phyloP scores from a whole-genome alignment of 2,888 invertebrate species.

The Neocrepidodera transversa region DNA sequence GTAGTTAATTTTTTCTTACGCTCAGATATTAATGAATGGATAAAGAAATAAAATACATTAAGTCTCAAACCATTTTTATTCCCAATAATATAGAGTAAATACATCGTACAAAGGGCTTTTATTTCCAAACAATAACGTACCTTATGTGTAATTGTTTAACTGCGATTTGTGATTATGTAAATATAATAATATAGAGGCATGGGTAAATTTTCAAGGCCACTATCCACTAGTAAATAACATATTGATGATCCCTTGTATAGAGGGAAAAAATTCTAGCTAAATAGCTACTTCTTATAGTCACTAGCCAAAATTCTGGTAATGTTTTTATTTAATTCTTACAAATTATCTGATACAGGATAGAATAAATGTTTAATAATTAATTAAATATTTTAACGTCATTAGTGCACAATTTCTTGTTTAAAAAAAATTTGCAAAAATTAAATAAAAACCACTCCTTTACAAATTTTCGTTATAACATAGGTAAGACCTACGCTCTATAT shows the following conservation, averaged over 20 bases:
- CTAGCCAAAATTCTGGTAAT: conserved; percentile 51
- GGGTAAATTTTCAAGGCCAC: conserved; percentile 55
- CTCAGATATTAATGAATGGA: no score
- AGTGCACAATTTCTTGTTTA: no score
- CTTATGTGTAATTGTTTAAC: conserved; percentile 40
- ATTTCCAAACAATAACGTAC: conserved; percentile 41
- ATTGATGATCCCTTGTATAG: conserved; percentile 54
- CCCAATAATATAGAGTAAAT: conserved; percentile 43
- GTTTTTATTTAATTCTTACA: conserved; percentile 23
- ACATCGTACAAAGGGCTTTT: conserved; percentile 46
- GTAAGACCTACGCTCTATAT: conserved; percentile 39
- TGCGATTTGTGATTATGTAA: conserved; percentile 39
- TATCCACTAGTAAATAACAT: conserved; percentile 50
- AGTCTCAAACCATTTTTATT: conserved; percentile 45
- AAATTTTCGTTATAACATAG: conserved; percentile 19
- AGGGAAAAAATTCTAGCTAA: conserved; percentile 52
- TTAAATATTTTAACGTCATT: no score
- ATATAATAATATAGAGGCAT: conserved; percentile 51
- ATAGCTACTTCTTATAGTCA: conserved; percentile 53
- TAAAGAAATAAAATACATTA: no score
- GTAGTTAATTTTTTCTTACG: no score
- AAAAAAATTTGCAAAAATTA: conserved; percentile 7
- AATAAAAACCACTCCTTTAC: not conserved
- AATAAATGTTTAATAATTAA: no score
- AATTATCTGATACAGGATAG: no score